Evolutionary conservation across 2,888 invertebrate species (phyloP), one percentile per base, ranked within the genome.

Genomic region (Sesia bembeciformis): DNA sequence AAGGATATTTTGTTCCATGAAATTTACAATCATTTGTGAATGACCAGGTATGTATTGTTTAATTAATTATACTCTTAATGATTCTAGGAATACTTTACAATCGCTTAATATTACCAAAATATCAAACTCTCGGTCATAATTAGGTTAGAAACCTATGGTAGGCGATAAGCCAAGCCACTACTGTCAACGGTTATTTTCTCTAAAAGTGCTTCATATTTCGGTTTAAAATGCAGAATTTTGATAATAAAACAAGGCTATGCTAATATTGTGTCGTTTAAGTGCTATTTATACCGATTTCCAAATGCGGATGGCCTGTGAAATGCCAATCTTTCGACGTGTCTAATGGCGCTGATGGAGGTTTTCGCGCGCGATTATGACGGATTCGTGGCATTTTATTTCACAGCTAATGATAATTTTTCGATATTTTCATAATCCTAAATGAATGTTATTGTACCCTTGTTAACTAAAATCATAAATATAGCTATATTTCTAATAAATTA

Each of bases 301-400:
- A 80, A 86, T 76, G 86, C 78, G 84, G 87, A 82, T 77, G 79
- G 78, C 73, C 74, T 72, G 72, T 82, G 83, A 87, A 86, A 84
- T 79, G 60, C 82, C 82, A 82, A 84, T 85, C 83, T 82, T 76
- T 82, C 90, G 87, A 90, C 90, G 90, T 90, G 90, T 90, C 86
- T 85, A 90, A 90, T 90, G 90, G 90, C 90, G 90, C 81, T 86
- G 85, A 86, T 82, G 84, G 72, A 84, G 78, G 74, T 82, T 87
- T 90, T 90, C 88, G 90, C 90, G 90, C 90, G 89, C 90, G 89
- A 86, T 86, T 87, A 78, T 83, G 84, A 83, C 86, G 84, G 83
- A 81, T 88, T 89, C 89, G 88, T 89, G 89, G 89, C 89, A 89
- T 84, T 82, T 86, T 84, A 88, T 87, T 74, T 62, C 70, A 77